Conservation (phyloP, 2,113 vertebrate species). For the Athene cunicularia region DNA sequence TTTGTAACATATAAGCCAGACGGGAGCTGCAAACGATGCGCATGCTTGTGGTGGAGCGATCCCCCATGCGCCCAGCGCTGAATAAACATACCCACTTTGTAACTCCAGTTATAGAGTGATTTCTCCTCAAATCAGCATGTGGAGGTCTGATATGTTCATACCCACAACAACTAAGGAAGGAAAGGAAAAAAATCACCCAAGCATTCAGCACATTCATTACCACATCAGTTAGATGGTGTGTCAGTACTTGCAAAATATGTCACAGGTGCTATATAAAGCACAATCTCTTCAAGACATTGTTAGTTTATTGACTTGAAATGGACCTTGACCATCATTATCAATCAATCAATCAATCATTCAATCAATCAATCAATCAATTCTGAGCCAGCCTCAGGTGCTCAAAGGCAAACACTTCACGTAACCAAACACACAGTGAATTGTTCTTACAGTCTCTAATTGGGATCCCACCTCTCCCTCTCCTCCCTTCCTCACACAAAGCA, state of each 20-base stretch:
- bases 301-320: slow-evolving; percentile 12
- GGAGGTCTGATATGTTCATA: neutral
- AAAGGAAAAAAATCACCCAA: neutral
- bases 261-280: neutral
- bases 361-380: neutral
- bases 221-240: neutral
- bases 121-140: neutral
- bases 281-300: neutral
- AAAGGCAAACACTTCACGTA: neutral
- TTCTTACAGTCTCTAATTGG: neutral
- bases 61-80: too few relatives aligned
- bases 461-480: neutral
- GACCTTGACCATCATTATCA: neutral
- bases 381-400: neutral
- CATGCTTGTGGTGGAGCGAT: too few relatives aligned
- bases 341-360: neutral
- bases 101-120: too few relatives aligned
- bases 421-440: neutral
- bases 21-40: too few relatives aligned
- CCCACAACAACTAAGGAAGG: neutral
- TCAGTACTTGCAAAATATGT: neutral
- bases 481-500: neutral
- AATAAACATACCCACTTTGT: too few relatives aligned
- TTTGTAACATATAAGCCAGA: too few relatives aligned
- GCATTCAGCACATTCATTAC: neutral